Evolutionary conservation across 2,113 vertebrate species (phyloP), one percentile per base, ranked within the genome.

Genomic region (Gymnobelideus leadbeateri): DNA sequence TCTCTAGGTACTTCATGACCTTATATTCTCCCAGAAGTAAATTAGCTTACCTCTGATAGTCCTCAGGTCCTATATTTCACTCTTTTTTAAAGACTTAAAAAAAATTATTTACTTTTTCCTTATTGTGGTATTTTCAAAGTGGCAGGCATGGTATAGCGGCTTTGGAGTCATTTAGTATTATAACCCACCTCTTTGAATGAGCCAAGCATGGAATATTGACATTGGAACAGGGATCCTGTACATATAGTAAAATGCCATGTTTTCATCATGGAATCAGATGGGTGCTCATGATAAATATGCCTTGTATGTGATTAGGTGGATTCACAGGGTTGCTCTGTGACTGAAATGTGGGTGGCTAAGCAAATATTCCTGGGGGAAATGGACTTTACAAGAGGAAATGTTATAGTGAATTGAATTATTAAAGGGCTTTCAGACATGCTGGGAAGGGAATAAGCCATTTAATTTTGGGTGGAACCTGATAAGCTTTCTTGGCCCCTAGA

Each of bases 331-430:
- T 43, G 19, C 68, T n/a, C 16, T 84, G n/a, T 43, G n/a, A 6
- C 19, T 84, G n/a, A 84, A 43, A 84, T 84, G 19, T 43, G 6
- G 68, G 19, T 84, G 16, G 19, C n/a, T 84, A 43, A 84, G 68
- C 91, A 93, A 96, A 49, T 92, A 14, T 92, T 49, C 91, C 26
- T 49, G 14, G 93, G 61, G 92, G 51, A 91, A 95, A 93, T 3
- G 92, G n/a, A 89, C 37, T 94, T 95, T 57, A 91, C 0, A 94
- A 61, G 28, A 91, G 37, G 91, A 94, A 92, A 95, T 84, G 23
- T 90, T 16, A 52, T 47, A 50, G 37, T 68, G 6, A 97, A 96
- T 6, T 77, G 31, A 68, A n/a, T 1, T 7, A 47, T 92, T 24
- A 52, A 5, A 91, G 12, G 9, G 77, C n/a, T 57, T 77, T 90